Evolutionary conservation across 2,888 invertebrate genomes (phyloP).

Genomic region (Gibbula magus): DNA sequence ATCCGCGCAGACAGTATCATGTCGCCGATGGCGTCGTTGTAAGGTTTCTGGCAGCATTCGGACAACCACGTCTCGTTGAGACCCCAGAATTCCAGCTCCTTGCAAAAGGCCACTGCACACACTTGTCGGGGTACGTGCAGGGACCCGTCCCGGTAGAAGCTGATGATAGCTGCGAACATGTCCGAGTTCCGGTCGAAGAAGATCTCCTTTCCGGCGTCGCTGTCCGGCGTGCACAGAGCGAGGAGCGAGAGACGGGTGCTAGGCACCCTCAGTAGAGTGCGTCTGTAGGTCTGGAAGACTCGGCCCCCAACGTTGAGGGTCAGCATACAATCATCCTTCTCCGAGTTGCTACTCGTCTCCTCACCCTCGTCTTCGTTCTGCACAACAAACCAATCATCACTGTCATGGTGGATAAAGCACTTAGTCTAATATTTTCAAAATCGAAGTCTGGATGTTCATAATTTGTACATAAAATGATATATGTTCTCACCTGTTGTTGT

Average conservation of each 20-base stretch:
- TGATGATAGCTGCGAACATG: conserved; percentile 52
- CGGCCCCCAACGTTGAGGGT: conserved; percentile 28
- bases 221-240: background rate
- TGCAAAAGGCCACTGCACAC: conserved; percentile 45
- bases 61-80: conserved; percentile 46
- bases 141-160: conserved; percentile 52
- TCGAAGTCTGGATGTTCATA: too few relatives aligned
- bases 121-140: conserved; percentile 55
- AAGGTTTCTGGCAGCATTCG: conserved; percentile 53
- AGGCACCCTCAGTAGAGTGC: background rate
- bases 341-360: background rate
- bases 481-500: too few relatives aligned
- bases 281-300: conserved; percentile 25
- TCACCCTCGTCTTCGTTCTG: too few relatives aligned
- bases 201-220: conserved; percentile 35
- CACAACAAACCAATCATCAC: too few relatives aligned
- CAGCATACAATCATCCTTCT: background rate
- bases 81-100: conserved; percentile 57
- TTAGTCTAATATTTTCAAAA: too few relatives aligned
- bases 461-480: too few relatives aligned
- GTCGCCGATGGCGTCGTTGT: conserved; percentile 48
- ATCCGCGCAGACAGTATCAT: conserved; percentile 44
- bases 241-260: background rate
- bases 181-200: conserved; percentile 62
- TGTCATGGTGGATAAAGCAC: too few relatives aligned